Conservation (phyloP, 2,888 invertebrate species). For the Drosophila dives region DNA sequence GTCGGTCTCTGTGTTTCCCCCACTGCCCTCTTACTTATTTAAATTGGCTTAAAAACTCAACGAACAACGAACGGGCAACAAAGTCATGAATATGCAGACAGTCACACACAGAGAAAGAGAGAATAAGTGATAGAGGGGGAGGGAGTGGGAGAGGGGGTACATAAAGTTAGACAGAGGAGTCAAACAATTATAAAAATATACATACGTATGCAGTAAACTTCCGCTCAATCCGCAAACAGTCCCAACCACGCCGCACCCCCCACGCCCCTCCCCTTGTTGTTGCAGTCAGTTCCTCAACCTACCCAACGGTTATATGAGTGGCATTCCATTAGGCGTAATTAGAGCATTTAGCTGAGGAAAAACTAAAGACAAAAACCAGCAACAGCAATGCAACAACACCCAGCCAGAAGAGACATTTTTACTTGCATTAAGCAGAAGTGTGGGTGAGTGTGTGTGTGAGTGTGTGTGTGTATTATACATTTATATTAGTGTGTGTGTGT, state of each 20-base stretch:
- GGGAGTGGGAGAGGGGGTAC: background rate
- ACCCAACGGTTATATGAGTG: conserved; percentile 38
- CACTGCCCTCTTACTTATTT: conserved; percentile 46
- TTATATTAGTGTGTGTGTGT: background rate
- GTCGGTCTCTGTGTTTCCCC: conserved; percentile 13
- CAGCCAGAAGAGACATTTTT: conserved; percentile 18
- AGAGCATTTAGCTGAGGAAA: conserved; percentile 76
- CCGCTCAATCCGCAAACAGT: conserved; percentile 7
- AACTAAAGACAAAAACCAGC: conserved; percentile 69
- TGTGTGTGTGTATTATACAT: conserved; percentile 14
- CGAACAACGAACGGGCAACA: conserved; percentile 61
- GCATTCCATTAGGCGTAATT: conserved; percentile 80
- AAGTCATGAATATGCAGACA: conserved; percentile 76
- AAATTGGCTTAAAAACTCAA: conserved; percentile 78
- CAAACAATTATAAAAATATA: conserved; percentile 62
- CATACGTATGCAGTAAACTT: conserved; percentile 37
- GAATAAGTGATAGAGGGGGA: background rate
- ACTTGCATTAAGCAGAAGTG: conserved; percentile 4
- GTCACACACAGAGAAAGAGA: conserved; percentile 18
- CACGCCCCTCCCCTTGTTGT: background rate
- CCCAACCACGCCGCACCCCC: background rate
- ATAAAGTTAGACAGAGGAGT: conserved; percentile 34
- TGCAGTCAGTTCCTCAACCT: background rate
- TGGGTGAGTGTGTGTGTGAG: background rate
- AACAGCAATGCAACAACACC: conserved; percentile 13